Conservation (phyloP, 2,797 vertebrate species). For the Falco biarmicus region DNA sequence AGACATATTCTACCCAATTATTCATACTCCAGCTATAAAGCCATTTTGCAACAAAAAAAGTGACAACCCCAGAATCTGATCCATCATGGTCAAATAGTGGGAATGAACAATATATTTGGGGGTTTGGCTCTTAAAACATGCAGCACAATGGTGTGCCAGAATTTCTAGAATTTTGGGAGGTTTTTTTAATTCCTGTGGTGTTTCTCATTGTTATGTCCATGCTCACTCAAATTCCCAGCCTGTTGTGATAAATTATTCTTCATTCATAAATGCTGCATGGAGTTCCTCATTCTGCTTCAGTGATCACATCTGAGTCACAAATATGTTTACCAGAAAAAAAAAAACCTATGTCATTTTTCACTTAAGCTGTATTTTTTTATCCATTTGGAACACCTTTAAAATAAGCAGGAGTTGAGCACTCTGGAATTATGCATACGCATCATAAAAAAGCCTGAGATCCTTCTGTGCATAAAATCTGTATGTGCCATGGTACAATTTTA, state of each 20-base stretch:
- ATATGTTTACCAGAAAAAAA: neutral
- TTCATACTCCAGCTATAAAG: neutral
- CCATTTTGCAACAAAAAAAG: neutral
- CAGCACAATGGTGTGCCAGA: neutral
- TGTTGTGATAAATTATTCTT: neutral
- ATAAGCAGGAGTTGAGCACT: neutral
- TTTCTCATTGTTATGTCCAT: neutral
- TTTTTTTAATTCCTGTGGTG: neutral
- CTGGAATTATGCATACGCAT: neutral
- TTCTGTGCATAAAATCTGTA: neutral
- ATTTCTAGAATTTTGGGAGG: neutral
- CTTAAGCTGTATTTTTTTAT: neutral
- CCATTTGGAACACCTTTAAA: neutral
- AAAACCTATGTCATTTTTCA: neutral
- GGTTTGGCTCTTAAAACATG: neutral
- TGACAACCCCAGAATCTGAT: neutral
- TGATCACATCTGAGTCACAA: neutral
- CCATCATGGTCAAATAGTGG: neutral
- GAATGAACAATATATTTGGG: neutral
- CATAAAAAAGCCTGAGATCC: neutral
- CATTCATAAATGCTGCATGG: neutral
- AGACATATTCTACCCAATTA: neutral
- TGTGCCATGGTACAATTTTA: neutral
- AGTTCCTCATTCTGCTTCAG: neutral
- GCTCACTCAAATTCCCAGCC: neutral